Evolutionary conservation across 2,888 invertebrate species (phyloP).

Genomic region (Limnephilus marmoratus): DNA sequence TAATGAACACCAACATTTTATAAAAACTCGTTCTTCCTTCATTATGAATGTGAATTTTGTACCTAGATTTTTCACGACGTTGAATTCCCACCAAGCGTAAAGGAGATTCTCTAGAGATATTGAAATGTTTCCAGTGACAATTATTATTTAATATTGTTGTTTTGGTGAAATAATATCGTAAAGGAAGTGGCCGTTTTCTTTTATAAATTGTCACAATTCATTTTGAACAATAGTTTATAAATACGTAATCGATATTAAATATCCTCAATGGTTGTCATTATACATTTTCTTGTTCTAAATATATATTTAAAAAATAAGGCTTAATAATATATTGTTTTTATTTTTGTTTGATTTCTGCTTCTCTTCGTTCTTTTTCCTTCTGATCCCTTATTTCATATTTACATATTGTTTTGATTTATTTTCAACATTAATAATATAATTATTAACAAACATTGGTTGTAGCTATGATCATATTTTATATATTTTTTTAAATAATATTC

Average conservation of each 20-base stretch:
- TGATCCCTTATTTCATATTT: constrained; percentile 65
- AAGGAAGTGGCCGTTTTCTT: constrained; percentile 63
- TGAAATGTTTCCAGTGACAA: constrained; percentile 36
- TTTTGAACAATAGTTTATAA: constrained; percentile 79
- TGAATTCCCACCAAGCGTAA: constrained; percentile 44
- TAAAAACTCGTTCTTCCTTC: constrained; percentile 65
- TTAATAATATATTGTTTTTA: constrained; percentile 66
- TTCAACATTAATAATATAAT: constrained; percentile 47
- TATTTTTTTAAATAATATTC: background rate
- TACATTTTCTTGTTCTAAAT: constrained; percentile 80
- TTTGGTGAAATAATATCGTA: constrained; percentile 34
- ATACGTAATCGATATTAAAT: constrained; percentile 76
- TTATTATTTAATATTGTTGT: constrained; percentile 45
- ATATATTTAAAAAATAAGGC: constrained; percentile 71
- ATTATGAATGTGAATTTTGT: constrained; percentile 66
- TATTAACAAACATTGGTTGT: background rate
- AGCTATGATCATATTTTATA: constrained; percentile 9
- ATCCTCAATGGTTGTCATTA: constrained; percentile 80
- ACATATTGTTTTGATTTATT: constrained; percentile 58
- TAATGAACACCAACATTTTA: constrained; percentile 65
- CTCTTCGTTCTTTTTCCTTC: constrained; percentile 62
- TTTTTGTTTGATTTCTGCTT: constrained; percentile 65
- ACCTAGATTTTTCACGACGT: constrained; percentile 66
- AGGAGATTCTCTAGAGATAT: constrained; percentile 50
- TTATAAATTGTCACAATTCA: constrained; percentile 74